A percentile compares a stretch with the other conserved stretches of the same genome.
Evolutionary conservation across 2,888 invertebrate species (phyloP).

Genomic region (Drosophila melanosoma): DNA sequence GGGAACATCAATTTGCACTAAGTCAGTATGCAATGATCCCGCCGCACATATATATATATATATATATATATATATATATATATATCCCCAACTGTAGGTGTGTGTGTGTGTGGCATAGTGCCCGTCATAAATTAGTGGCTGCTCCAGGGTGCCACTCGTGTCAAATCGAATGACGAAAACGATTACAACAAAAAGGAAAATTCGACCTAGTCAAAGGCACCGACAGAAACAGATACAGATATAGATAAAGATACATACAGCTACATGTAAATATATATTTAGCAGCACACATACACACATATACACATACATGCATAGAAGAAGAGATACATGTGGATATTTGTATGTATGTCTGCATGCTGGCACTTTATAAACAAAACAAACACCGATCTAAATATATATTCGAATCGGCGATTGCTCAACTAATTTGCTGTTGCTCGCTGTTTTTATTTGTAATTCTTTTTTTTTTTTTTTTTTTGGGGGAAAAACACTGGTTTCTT

Average conservation of each 20-base stretch:
- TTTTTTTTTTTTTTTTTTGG: constrained; percentile 2
- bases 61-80: too few relatives aligned
- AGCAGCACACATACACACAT: constrained; percentile 15
- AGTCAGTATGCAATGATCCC: constrained; percentile 51
- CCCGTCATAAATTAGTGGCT: constrained; percentile 63
- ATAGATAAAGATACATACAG: constrained; percentile 20
- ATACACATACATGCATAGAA: constrained; percentile 21
- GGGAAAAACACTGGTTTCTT: constrained; percentile 61
- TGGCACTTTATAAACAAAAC: constrained; percentile 80
- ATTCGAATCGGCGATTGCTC: constrained; percentile 73
- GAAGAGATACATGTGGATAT: constrained; percentile 26
- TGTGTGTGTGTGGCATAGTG: constrained; percentile 32
- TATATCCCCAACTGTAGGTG: not conserved
- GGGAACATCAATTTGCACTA: constrained; percentile 68
- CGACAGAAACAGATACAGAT: constrained; percentile 29
- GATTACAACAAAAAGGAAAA: constrained; percentile 64
- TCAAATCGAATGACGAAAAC: constrained; percentile 71
- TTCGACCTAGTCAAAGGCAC: constrained; percentile 35
- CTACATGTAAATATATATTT: constrained; percentile 25
- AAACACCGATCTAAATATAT: constrained; percentile 79
- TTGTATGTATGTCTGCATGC: constrained; percentile 32
- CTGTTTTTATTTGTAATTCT: constrained; percentile 9
- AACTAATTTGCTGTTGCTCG: constrained; percentile 78
- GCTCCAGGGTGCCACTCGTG: constrained; percentile 65
- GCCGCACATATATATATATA: constrained; percentile 5